Conservation (phyloP, 2,888 invertebrate species). For the Agonopterix subpropinquella region DNA sequence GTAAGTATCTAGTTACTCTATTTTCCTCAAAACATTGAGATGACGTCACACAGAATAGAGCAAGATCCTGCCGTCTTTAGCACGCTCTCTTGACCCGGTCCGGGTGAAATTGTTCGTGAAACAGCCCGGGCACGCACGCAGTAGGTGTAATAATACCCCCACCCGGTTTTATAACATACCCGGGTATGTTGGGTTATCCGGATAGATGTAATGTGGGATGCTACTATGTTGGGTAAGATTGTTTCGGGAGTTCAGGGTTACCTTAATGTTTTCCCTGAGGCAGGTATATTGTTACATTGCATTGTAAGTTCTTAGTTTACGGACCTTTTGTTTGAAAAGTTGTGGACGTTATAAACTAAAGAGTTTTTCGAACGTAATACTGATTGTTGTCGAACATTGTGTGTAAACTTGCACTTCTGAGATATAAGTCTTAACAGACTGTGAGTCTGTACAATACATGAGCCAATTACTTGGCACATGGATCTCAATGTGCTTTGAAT, state of each 20-base stretch:
- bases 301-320: no score
- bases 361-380: no score
- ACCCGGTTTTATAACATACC: slow-evolving; percentile 8
- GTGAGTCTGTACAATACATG: no score
- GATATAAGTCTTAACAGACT: no score
- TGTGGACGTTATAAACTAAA: no score
- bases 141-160: slow-evolving; percentile 39
- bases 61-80: slow-evolving; percentile 35
- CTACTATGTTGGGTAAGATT: neutral
- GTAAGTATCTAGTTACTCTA: neutral
- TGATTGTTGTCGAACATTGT: no score
- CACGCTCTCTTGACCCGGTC: slow-evolving; percentile 51
- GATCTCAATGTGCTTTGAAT: no score
- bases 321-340: no score
- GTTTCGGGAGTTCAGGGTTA: neutral
- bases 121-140: slow-evolving; percentile 40
- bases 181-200: neutral
- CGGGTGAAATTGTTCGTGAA: slow-evolving; percentile 63
- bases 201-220: neutral
- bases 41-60: slow-evolving; percentile 30
- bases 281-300: neutral
- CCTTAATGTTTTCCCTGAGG: slow-evolving; percentile 9
- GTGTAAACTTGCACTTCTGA: no score
- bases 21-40: slow-evolving; percentile 11
- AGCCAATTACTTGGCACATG: no score